phyloP scores from a whole-genome alignment of 2,797 vertebrate species.

The Margarornis squamiger region DNA sequence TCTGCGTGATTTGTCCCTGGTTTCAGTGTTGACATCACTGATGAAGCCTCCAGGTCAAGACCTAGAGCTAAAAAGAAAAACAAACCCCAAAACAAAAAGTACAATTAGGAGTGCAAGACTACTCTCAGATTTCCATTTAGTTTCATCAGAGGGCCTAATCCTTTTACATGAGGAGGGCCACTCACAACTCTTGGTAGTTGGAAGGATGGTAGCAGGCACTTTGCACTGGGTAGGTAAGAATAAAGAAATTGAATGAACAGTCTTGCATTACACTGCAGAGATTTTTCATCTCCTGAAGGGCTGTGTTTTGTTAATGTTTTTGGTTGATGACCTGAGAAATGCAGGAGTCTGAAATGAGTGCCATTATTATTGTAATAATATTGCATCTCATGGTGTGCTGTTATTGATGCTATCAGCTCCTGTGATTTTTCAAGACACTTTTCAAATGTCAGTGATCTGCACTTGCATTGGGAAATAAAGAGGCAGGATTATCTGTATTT shows the following conservation, averaged over 20 bases:
- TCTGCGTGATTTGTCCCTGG: background rate
- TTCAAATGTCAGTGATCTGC: background rate
- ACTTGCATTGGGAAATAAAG: background rate
- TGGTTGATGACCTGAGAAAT: conserved; percentile 55
- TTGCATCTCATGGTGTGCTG: background rate
- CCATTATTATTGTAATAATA: conserved; percentile 36
- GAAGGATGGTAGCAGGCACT: background rate
- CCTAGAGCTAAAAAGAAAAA: background rate
- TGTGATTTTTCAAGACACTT: conserved; percentile 17
- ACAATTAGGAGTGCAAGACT: background rate
- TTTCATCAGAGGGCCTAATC: background rate
- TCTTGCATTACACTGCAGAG: background rate
- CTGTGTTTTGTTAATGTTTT: conserved; percentile 38
- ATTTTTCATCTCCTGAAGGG: conserved; percentile 35
- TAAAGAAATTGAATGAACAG: background rate
- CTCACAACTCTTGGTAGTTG: background rate
- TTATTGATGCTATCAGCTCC: conserved; percentile 10
- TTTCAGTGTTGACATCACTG: background rate
- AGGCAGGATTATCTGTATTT: background rate
- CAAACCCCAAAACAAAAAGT: background rate
- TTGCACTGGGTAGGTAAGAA: background rate
- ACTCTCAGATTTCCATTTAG: background rate
- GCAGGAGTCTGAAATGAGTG: background rate
- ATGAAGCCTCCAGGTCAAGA: background rate
- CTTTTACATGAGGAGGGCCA: background rate